These are phyloP conservation scores for Microctonus hyperodae DNA, from an alignment of 2,888 invertebrate species.

Conservation along the genomic window DNA sequence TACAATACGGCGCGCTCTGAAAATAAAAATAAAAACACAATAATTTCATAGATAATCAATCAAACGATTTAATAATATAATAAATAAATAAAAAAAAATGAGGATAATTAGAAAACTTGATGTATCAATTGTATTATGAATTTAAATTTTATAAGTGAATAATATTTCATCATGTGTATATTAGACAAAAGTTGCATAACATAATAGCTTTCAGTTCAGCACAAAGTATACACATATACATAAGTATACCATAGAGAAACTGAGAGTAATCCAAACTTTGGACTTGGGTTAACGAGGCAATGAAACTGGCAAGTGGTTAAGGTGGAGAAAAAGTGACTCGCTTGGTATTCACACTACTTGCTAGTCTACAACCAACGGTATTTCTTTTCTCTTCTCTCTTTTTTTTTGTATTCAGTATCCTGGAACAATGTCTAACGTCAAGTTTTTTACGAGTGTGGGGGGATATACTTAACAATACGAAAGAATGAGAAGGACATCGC, in stretches of 20 bases:
- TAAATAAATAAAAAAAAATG: neutral
- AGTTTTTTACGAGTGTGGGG: neutral
- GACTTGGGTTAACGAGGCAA: neutral
- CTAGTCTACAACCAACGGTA: neutral
- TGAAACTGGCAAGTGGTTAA: conserved; percentile 8
- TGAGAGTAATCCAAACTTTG: neutral
- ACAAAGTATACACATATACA: neutral
- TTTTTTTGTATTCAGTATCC: neutral
- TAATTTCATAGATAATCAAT: conserved; percentile 5
- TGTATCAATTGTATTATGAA: neutral
- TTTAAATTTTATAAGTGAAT: neutral
- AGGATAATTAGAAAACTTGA: neutral
- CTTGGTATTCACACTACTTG: neutral
- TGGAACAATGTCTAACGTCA: neutral
- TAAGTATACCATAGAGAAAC: too few species aligned
- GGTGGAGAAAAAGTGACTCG: neutral
- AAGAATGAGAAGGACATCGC: neutral
- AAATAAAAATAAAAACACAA: conserved; percentile 21
- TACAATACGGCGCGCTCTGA: conserved; percentile 95
- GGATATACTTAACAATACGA: neutral
- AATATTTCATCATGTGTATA: neutral
- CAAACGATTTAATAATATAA: too few species aligned
- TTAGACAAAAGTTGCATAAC: neutral
- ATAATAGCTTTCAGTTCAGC: neutral
- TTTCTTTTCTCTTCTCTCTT: neutral